phyloP scores from a whole-genome alignment of 1,140 invertebrate species.

The Drosophila varians region DNA sequence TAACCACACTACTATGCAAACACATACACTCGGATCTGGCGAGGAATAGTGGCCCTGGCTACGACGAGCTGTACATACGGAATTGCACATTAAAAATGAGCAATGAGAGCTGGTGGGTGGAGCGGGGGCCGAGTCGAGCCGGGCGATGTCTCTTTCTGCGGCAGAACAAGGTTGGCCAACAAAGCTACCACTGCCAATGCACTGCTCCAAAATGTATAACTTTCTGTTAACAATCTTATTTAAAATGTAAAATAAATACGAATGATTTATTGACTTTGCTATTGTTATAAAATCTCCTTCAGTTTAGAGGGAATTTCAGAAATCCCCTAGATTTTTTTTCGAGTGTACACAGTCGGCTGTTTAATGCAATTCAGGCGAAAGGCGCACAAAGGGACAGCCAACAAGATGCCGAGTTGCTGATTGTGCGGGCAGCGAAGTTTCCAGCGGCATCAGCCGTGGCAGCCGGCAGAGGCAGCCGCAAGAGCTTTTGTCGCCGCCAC shows the following conservation, averaged over 20 bases:
- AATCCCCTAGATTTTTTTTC: background rate
- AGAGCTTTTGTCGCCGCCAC: conserved; percentile 78
- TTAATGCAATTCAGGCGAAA: conserved; percentile 81
- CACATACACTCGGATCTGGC: conserved; percentile 43
- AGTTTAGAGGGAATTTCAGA: too few relatives aligned
- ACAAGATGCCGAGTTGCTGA: conserved; percentile 82
- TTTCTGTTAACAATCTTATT: too few relatives aligned
- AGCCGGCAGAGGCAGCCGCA: conserved; percentile 29
- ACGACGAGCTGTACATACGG: conserved; percentile 49
- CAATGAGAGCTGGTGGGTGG: conserved; percentile 50
- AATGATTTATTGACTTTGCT: too few relatives aligned
- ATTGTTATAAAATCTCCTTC: too few relatives aligned
- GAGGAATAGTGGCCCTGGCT: conserved; percentile 28
- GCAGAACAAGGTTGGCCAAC: conserved; percentile 66
- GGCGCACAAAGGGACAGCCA: conserved; percentile 81
- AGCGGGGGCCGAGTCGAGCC: conserved; percentile 30
- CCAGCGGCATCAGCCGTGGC: conserved; percentile 8
- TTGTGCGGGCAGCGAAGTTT: conserved; percentile 63
- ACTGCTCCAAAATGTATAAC: background rate
- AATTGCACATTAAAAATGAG: conserved; percentile 81
- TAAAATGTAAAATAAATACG: too few relatives aligned
- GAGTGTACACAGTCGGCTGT: conserved; percentile 22
- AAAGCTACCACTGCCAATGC: background rate
- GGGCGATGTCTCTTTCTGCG: conserved; percentile 69
- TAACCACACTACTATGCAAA: conserved; percentile 63